Base-by-base conservation (phyloP, 2,797 vertebrate genomes). In the Dipus sagitta region DNA sequence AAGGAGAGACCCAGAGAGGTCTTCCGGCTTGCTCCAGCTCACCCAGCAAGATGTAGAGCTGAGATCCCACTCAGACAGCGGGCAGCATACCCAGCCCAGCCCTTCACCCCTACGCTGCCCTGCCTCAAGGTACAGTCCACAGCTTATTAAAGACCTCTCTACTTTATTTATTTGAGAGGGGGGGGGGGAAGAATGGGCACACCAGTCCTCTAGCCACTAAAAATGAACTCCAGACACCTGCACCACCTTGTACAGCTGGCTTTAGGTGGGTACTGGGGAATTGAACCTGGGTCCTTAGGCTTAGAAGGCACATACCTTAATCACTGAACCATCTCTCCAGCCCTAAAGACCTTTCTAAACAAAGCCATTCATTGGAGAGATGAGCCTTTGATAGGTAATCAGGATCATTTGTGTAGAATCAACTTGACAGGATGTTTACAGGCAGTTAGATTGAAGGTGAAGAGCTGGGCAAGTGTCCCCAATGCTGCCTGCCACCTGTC, bases 121-220 rank as follows among this genome's bases (percentile, higher is more conserved):
- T 62, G 70, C 72, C 34, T 95, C n/a, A 1, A 23, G 20, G 26
- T 76, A 67, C 58, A 68, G 34, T 24, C 54, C 1, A 24, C 58
- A 84, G 79, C 78, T 85, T 85, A 67, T 90, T 24, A 90, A 84
- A 90, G 80, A 70, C 34, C 70, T 95, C 88, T 86, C 81, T 34
- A 74, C 47, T 47, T 47, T 47, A 47, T 47, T 47, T 47, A 47
- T 47, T 47, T 47, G 42, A 6, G n/a, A n/a, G n/a, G n/a, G n/a
- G n/a, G n/a, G n/a, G n/a, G n/a, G n/a, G n/a, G n/a, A n/a, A 47
- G 47, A 47, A 47, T 47, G 47, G 47, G 47, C 47, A 47, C 11
- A 47, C 47, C 47, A 47, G 8, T 5, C 47, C 11, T 47, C 47
- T 47, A 47, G 47, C 11, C 47, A 47, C 47, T 47, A 7, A 5